Base-by-base conservation (phyloP, 2,113 vertebrate genomes). In the Leuciscus idus region DNA sequence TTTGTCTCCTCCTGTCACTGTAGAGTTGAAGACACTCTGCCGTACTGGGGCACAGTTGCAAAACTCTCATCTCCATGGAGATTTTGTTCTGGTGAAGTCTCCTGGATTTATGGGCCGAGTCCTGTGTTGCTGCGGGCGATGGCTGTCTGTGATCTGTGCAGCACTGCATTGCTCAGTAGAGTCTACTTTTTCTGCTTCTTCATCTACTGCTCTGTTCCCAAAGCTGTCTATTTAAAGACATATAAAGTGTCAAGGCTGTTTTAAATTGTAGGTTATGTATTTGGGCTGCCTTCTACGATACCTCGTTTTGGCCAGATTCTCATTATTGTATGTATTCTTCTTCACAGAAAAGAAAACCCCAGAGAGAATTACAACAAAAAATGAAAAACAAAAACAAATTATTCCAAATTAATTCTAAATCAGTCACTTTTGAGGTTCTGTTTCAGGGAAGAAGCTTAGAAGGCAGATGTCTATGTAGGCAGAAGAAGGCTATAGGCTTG, bases 11-110 rank as follows among this genome's bases (percentile, higher is more conserved):
- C 36, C 73, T 74, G 61, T 83, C 86, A 84, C 72, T 23, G 55
- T 57, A 55, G 73, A 72, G 88, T 43, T 28, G 13, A 74, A 55
- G 74, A 33, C 2, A 50, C 52, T 61, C 72, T 43, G 28, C 77
- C 79, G 61, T 74, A n/a, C 83, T 73, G 78, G 85, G 89, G 84
- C 48, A 19, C 79, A 84, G 23, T 75, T 80, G 84, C 81, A 86
- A 64, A 30, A 21, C 80, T 88, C 83, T 82, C 50, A 82, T 93
- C 85, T n/a, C 88, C 88, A 92, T 91, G 87, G 76, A 21, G 68
- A 91, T 89, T 86, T 75, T 85, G 89, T 86, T 83, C 88, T 36
- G 72, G 62, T 62, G 70, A 87, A 77, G 62, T 61, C 12, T 39
- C 55, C 55, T 17, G 43, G 76, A 76, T 89, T 87, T 57, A 87